Evolutionary conservation across 2,113 vertebrate genomes (phyloP), one percentile per base, ranked within the genome.

Genomic region (Tor tambroides): DNA sequence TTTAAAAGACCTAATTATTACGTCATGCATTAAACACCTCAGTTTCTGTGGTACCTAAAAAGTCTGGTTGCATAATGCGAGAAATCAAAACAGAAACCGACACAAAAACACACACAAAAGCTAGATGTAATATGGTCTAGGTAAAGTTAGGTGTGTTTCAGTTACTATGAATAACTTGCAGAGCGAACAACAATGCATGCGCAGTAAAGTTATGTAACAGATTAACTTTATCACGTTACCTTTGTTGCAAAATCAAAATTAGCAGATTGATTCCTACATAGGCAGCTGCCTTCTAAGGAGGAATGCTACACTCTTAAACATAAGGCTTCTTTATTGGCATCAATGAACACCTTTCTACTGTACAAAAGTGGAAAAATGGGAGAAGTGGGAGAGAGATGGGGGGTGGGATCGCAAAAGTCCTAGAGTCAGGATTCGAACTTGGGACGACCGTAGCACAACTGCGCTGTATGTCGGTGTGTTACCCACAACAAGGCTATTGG

Each of bases 171-270:
- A 56, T 59, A 69, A 72, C 28, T 49, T 76, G 23, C 30, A 3
- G 61, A 26, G 77, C 78, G 35, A 79, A 77, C 54, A 46, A 84
- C 71, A 46, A 86, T 84, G 67, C 56, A 74, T 80, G 63, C 63
- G 46, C 28, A 63, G 86, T 6, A 41, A 28, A 17, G 87, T 87
- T 89, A 83, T 75, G 76, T 80, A 87, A 89, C 80, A 54, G 26
- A 49, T 54, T 1, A 54, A 32, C 26, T 75, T 75, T 77, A 51
- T 77, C 15, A 43, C 0, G 23, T 26, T 19, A 49, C 2, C 43
- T 49, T 21, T 75, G 38, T 46, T 75, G 8, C 71, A 43, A 4
- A 54, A 54, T 54, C 49, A 6, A 74, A n/a, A 12, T 26, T 15
- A 7, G n/a, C 5, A 76, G 74, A 28, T 15, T n/a, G 74, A 12